These are phyloP conservation scores for Cyphomyrus discorhynchus DNA, from an alignment of 2,113 vertebrate species.

Conservation along the genomic window DNA sequence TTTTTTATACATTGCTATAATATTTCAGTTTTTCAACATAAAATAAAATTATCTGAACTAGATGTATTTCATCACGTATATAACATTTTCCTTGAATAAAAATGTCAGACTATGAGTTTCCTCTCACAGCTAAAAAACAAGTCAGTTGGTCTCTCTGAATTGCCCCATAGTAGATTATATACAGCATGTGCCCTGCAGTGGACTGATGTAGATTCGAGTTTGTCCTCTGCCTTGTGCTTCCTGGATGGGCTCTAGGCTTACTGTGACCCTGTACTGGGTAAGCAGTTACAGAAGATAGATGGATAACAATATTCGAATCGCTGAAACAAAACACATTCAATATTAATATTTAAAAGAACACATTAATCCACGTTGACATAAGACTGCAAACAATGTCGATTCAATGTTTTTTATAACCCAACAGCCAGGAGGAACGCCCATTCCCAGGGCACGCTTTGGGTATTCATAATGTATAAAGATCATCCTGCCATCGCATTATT, in stretches of 20 bases:
- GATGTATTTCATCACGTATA: slow-evolving; percentile 37
- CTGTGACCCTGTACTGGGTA: neutral
- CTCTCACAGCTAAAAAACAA: neutral
- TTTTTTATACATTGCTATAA: neutral
- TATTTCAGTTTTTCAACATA: neutral
- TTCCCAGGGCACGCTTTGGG: neutral
- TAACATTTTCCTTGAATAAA: slow-evolving; percentile 36
- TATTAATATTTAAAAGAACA: slow-evolving; percentile 4
- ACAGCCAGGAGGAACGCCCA: neutral
- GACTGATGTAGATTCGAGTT: neutral
- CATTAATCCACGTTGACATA: slow-evolving; percentile 1
- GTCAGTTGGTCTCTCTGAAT: neutral
- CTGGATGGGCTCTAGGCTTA: neutral
- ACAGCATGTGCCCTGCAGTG: neutral
- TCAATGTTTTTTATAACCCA: neutral
- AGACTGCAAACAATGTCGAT: neutral
- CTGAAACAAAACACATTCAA: neutral
- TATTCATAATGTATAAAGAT: slow-evolving; percentile 50
- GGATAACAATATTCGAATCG: neutral
- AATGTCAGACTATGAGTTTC: slow-evolving; percentile 12
- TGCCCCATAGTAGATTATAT: neutral
- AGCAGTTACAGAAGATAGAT: neutral
- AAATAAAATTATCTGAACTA: slow-evolving; percentile 21
- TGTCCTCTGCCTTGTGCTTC: neutral
- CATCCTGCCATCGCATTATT: slow-evolving; percentile 29